These are phyloP conservation scores for Spermophilus dauricus DNA, from an alignment of 2,113 vertebrate genomes.

Conservation along the genomic window DNA sequence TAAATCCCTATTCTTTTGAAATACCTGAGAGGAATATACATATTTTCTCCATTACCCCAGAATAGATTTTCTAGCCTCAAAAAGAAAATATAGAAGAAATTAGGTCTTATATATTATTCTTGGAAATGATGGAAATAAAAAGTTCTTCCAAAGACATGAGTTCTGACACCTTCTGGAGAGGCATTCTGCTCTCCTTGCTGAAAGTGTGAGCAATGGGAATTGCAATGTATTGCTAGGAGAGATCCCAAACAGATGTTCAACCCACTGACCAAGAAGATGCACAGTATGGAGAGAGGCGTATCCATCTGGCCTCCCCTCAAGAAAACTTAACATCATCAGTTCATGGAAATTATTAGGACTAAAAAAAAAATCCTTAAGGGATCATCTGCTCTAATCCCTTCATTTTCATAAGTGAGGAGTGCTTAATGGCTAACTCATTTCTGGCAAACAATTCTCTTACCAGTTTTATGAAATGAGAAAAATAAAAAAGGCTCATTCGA, in stretches of 20 bases:
- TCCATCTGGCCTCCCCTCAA: slow-evolving; percentile 43
- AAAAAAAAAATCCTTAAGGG: background rate
- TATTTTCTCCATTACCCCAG: background rate
- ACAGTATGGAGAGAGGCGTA: background rate
- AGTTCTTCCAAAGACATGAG: background rate
- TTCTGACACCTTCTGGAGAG: background rate
- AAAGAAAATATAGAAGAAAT: background rate
- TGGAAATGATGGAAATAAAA: background rate
- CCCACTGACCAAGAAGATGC: background rate
- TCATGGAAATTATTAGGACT: background rate
- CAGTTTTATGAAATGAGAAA: background rate
- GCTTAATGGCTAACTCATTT: background rate
- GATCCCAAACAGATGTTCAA: slow-evolving; percentile 51
- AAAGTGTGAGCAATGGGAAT: background rate
- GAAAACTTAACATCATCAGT: background rate
- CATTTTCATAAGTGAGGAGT: background rate
- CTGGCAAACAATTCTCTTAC: background rate
- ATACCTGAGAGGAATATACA: background rate
- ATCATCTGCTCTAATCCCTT: background rate
- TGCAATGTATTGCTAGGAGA: background rate
- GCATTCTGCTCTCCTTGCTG: background rate
- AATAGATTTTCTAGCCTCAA: background rate
- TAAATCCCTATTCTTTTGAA: slow-evolving; percentile 5
- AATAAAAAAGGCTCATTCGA: background rate
- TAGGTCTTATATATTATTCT: background rate